Evolutionary conservation across 1,140 invertebrate genomes (phyloP), one percentile per base, ranked within the genome.

Genomic region (Acromyrmex echinatior): DNA sequence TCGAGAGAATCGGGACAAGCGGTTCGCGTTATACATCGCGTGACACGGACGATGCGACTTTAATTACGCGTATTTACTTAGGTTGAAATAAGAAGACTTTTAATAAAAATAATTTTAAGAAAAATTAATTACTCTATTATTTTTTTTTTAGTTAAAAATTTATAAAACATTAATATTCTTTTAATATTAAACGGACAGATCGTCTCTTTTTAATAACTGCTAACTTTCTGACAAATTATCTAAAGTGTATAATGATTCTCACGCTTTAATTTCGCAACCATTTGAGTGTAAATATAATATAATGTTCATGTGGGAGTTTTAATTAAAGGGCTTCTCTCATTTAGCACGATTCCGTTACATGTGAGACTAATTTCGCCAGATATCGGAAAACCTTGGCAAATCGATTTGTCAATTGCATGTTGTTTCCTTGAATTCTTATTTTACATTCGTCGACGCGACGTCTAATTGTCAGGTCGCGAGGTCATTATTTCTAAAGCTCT

Each of bases 21-120:
- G 62, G 56, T 51, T 65, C 51, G 53, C 51, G 53, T 86, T 82
- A 66, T 66, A 45, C 56, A 14, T 87, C 35, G 80, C 74, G 88
- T 90, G 88, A 85, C 89, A 70, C 76, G 58, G 62, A 65, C 31
- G 45, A 80, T 78, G 60, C 39, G 74, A 86, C 76, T 90, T 90
- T 87, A 90, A 90, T 90, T 90, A 90, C 49, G 68, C 74, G 49
- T 65, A 53, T 70, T 60, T 70, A 56, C 21, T 39, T 39, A 39
- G 6, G 7, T 39, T 6, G 35, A 9, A 39, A 39, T 39, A 39
- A 0, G 7, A 39, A 9, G 35, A 39, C 0, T 39, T 39, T 39
- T 7, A 9, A 39, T 39, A 39, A 39, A 39, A 39, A 39, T 39
- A 39, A 7, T 39, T 39, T 39, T 39, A 9, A 39, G 35, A 39